Percentiles rank a stretch among this genome's conserved stretches.
phyloP scores from a whole-genome alignment of 2,888 invertebrate genomes.

The Catocala sponsa region DNA sequence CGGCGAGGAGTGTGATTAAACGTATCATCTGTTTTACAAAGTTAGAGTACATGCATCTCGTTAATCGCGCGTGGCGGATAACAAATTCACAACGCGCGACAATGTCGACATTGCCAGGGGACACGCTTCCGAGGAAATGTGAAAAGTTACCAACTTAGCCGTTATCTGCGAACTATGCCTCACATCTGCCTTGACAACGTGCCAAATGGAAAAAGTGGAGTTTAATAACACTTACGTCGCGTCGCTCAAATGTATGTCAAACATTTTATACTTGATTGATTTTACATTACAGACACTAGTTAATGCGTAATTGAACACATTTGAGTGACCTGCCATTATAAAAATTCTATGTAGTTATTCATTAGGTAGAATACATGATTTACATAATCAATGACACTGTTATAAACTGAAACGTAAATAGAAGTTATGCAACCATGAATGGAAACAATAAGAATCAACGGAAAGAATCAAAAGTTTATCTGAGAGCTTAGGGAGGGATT shows the following conservation, averaged over 20 bases:
- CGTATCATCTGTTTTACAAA: constrained; percentile 40
- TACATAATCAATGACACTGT: neutral
- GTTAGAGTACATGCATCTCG: constrained; percentile 56
- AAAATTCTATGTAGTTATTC: too few relatives aligned
- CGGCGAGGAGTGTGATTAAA: constrained; percentile 38
- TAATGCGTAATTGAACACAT: too few relatives aligned
- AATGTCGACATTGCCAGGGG: constrained; percentile 62
- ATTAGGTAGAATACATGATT: too few relatives aligned
- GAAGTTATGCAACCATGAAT: constrained; percentile 15
- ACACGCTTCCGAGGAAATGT: constrained; percentile 73
- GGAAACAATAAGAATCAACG: constrained; percentile 31
- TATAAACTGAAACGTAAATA: constrained; percentile 3
- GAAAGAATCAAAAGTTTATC: constrained; percentile 38
- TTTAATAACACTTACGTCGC: constrained; percentile 62
- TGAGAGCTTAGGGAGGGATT: constrained; percentile 29
- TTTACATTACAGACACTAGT: constrained; percentile 9
- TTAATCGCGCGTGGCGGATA: constrained; percentile 67
- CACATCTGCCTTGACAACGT: constrained; percentile 80
- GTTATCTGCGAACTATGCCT: constrained; percentile 76
- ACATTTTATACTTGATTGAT: constrained; percentile 45
- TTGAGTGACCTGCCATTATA: too few relatives aligned
- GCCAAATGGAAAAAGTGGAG: constrained; percentile 73
- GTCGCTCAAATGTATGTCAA: constrained; percentile 29
- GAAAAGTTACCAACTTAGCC: constrained; percentile 82
- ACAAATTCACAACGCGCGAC: constrained; percentile 74